A percentile compares a stretch with the other conserved stretches of the same genome.
These are phyloP conservation scores for Phoebastria nigripes DNA, from an alignment of 2,797 vertebrate species.

Conservation along the genomic window DNA sequence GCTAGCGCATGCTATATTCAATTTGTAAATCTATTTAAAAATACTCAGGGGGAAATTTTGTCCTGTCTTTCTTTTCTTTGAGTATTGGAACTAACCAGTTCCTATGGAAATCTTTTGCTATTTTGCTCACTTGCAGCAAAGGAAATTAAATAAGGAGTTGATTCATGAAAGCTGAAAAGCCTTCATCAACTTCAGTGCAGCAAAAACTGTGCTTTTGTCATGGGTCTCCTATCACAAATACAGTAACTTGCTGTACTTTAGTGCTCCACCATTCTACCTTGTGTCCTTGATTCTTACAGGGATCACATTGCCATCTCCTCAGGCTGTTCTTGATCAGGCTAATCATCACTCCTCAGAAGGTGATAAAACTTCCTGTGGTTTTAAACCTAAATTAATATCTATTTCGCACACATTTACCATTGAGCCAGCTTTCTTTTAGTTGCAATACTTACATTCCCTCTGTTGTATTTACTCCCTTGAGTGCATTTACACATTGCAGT, in stretches of 20 bases:
- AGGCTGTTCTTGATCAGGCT: neutral
- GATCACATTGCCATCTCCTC: neutral
- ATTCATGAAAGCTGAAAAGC: conserved; percentile 65
- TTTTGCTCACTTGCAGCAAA: conserved; percentile 36
- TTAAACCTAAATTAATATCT: neutral
- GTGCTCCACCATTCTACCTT: neutral
- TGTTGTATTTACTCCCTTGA: neutral
- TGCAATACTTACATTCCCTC: neutral
- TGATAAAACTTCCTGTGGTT: neutral
- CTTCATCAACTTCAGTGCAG: conserved; percentile 54
- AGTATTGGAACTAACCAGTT: conserved; percentile 30
- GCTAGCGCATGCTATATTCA: neutral
- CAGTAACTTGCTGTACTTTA: neutral
- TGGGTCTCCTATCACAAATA: conserved; percentile 23
- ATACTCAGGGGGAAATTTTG: neutral
- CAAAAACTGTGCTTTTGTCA: conserved; percentile 62
- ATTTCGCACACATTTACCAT: neutral
- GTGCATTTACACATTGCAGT: neutral
- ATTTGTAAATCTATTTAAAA: neutral
- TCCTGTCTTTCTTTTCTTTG: neutral
- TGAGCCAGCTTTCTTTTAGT: neutral
- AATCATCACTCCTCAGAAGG: neutral
- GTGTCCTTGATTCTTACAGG: neutral
- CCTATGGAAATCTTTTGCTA: conserved; percentile 33
- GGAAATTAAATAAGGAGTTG: conserved; percentile 64